Evolutionary conservation across 2,797 vertebrate genomes (phyloP).

Genomic region (Adrianichthys oophorus): DNA sequence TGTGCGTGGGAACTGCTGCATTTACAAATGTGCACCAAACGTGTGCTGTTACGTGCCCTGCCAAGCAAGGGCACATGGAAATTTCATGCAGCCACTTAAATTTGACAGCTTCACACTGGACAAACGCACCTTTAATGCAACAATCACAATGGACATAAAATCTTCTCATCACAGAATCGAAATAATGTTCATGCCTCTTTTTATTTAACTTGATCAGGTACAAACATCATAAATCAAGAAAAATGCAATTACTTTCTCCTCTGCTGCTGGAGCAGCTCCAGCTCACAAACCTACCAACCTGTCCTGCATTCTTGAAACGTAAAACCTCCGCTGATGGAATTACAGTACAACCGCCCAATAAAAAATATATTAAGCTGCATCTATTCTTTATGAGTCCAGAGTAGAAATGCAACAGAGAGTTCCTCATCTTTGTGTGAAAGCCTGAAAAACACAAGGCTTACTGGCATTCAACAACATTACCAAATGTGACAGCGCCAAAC

Average conservation of each 20-base stretch:
- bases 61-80: conserved; percentile 24
- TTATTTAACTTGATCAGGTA: conserved; percentile 41
- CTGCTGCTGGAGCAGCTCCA: conserved; percentile 30
- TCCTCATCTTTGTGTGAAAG: background rate
- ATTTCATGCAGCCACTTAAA: conserved; percentile 22
- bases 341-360: conserved; percentile 46
- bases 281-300: conserved; percentile 23
- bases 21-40: conserved; percentile 2
- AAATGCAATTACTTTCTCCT: conserved; percentile 26
- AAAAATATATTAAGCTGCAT: conserved; percentile 60
- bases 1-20: background rate
- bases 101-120: conserved; percentile 6
- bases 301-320: conserved; percentile 22
- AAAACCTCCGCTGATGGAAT: conserved; percentile 43
- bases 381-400: conserved; percentile 58
- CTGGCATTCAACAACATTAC: background rate
- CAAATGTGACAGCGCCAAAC: conserved; percentile 30
- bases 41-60: conserved; percentile 23
- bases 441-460: background rate
- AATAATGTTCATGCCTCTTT: conserved; percentile 36
- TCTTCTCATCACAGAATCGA: conserved; percentile 19
- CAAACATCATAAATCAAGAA: conserved; percentile 45
- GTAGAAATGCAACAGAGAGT: conserved; percentile 24
- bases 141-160: conserved; percentile 32
- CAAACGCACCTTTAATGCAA: conserved; percentile 7